Base-by-base conservation (phyloP, 1,140 invertebrate species). In the Thaumetopoea pityocampa region DNA sequence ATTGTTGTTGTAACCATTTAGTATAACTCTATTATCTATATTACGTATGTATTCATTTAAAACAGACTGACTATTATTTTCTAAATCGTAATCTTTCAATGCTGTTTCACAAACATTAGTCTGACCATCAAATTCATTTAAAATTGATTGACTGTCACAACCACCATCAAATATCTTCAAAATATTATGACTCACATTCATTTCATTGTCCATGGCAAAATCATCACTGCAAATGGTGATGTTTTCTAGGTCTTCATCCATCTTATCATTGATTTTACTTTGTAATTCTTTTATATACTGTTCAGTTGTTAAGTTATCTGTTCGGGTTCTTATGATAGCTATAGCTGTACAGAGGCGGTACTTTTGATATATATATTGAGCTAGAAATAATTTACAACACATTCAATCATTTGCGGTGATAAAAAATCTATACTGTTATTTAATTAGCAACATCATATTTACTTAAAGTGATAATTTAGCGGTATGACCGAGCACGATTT, bases 281-380 rank as follows among this genome's bases (percentile, higher is more conserved):
- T 43, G 57, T 38, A 76, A 19, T 4, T 51, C 4, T 16, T 54
- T 24, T 33, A 76, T 36, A 44, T 68, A 65, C 8, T 51, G 24
- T 14, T 54, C 42, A n/a, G 51, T 18, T 10, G 44, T 48, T 20
- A 52, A 4, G 33, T 58, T 44, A 16, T 33, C 6, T 26, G 70
- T 67, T 52, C 63, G 68, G 4, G 40, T 51, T 43, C 50, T 62
- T 36, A 74, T 37, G 2, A 74, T 48, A 7, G 60, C 54, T 24
- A 74, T 33, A 5, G 67, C 65, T 5, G 63, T 37, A 4, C 62
- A 62, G 15, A 68, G 5, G 5, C 51, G 34, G 28, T 63, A 54
- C 48, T 74, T 74, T 45, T 65, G 53, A 3, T 53, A 16, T 5
- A 70, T 57, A 28, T 65, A 41, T 3, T 51, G 22, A 10, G 44